Conservation (phyloP, 2,113 vertebrate genomes). For the Uropsilus gracilis region DNA sequence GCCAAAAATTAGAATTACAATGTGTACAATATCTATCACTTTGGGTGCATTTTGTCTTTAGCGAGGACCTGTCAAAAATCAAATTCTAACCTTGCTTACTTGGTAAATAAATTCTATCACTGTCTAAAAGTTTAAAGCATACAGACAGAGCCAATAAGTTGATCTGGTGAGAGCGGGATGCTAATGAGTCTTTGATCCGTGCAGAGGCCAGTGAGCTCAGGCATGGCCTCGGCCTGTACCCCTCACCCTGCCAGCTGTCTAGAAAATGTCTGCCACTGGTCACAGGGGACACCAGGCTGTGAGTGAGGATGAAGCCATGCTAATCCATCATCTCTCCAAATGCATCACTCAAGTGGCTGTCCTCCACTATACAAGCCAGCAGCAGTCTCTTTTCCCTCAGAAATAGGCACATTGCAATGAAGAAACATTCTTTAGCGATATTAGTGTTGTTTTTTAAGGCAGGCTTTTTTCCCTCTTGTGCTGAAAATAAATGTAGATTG, state of each 20-base stretch:
- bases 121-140: slow-evolving; percentile 62
- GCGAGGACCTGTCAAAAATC: slow-evolving; percentile 46
- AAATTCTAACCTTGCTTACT: neutral
- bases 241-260: slow-evolving; percentile 80
- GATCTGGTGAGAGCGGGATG: slow-evolving; percentile 70
- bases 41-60: neutral
- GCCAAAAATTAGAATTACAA: slow-evolving; percentile 10
- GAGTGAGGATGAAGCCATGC: slow-evolving; percentile 19
- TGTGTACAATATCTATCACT: neutral
- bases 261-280: slow-evolving; percentile 74
- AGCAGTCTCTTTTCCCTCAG: neutral
- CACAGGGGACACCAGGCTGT: slow-evolving; percentile 63
- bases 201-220: slow-evolving; percentile 67
- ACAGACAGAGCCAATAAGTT: slow-evolving; percentile 71
- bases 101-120: slow-evolving; percentile 52
- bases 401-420: neutral
- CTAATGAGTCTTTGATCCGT: slow-evolving; percentile 79
- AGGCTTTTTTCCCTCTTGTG: neutral
- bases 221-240: slow-evolving; percentile 50
- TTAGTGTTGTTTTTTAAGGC: neutral
- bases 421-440: neutral
- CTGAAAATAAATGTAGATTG: neutral
- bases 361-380: neutral
- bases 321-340: slow-evolving; percentile 73
- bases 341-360: slow-evolving; percentile 16